Base-by-base conservation (phyloP, 2,113 vertebrate species). In the Fukomys damarensis region DNA sequence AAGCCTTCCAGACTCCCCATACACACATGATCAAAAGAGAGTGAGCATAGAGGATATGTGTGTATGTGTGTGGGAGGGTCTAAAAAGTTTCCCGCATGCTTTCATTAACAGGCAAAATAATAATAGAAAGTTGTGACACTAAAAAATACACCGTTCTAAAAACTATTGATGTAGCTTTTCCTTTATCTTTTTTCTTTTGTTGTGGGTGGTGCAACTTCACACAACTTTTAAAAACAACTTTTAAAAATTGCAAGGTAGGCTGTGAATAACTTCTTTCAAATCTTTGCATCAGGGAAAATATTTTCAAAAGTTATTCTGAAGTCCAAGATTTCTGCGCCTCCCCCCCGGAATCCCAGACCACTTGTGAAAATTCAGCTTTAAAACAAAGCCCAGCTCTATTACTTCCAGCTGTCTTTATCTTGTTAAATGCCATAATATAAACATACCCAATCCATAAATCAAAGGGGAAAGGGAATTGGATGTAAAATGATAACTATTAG, bases 321-420 rank as follows among this genome's bases (percentile, higher is more conserved):
- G 96, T 87, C 96, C 84, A 83, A 96, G 91, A 98, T 98, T 98
- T 98, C 96, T 97, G 94, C 5, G 5, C 41, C 98, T 92, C 98
- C 95, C 98, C 70, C 98, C 98, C 97, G 89, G 98, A 98, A 96
- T 94, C 97, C 96, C 96, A 98, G 98, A 97, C 96, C 96, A 97
- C 97, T 98, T 98, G 98, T 98, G 98, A 98, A 99, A 98, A 98
- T 97, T 96, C 96, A 97, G 94, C 86, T 94, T 98, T 97, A 90
- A 96, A 93, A 93, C 82, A 97, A 97, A 98, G 93, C 96, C 96
- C 87, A 91, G 87, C 93, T 97, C 97, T 98, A 98, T 98, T 98
- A 96, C 97, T 98, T 98, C 97, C 97, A 99, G 97, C 98, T 98
- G 98, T 96, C 96, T 98, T 46, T 95, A 91, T 98, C 96, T 98